Evolutionary conservation across 1,140 invertebrate species (phyloP).

Genomic region (Stenopsyche tienmushanensis): DNA sequence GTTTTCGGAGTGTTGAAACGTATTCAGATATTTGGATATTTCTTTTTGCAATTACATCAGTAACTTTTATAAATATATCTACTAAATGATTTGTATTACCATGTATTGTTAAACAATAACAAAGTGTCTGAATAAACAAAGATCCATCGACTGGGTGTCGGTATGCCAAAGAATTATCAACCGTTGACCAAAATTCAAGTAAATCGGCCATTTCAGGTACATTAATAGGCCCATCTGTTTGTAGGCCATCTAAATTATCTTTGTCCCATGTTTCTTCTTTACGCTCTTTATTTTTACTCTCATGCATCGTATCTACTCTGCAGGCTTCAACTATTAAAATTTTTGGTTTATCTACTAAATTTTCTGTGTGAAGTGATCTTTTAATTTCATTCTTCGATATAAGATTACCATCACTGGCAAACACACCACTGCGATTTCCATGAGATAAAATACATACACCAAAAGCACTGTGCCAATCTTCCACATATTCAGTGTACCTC

Average conservation of each 20-base stretch:
- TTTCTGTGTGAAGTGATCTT: background rate
- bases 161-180: background rate
- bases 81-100: background rate
- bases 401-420: slow-evolving; percentile 2
- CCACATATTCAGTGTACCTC: background rate
- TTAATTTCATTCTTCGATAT: slow-evolving; percentile 22
- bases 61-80: slow-evolving; percentile 3
- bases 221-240: too few relatives aligned
- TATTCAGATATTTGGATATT: too few relatives aligned
- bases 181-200: background rate
- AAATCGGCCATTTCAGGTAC: background rate
- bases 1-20: too few relatives aligned
- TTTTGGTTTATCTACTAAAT: slow-evolving; percentile 31
- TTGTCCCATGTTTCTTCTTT: too few relatives aligned
- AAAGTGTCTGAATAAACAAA: background rate
- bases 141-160: background rate
- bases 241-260: too few relatives aligned
- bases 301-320: slow-evolving; percentile 28
- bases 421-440: slow-evolving; percentile 2
- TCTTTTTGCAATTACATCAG: too few relatives aligned
- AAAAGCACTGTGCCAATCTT: slow-evolving; percentile 2
- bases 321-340: slow-evolving; percentile 37
- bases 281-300: too few relatives aligned
- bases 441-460: slow-evolving; percentile 21
- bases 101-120: background rate